phyloP scores from a whole-genome alignment of 2,888 invertebrate genomes.

The Drosophila suboccidentalis region DNA sequence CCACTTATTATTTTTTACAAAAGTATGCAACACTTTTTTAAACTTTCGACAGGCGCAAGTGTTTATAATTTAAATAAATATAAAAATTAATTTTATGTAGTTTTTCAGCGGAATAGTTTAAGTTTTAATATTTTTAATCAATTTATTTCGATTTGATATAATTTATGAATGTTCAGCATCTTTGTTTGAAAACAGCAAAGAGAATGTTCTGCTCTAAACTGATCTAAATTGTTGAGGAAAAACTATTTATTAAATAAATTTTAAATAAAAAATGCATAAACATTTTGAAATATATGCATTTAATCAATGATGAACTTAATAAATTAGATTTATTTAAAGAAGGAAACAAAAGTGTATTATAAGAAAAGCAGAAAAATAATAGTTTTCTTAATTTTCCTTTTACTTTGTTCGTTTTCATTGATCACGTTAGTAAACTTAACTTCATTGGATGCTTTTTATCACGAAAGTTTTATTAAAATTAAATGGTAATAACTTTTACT shows the following conservation, averaged over 20 bases:
- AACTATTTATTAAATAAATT: too few species aligned
- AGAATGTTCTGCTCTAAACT: too few species aligned
- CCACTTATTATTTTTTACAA: neutral
- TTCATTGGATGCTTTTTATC: neutral
- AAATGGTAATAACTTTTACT: too few species aligned
- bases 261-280: too few species aligned
- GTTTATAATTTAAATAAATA: neutral
- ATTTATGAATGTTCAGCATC: neutral
- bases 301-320: too few species aligned
- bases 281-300: too few species aligned
- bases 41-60: neutral
- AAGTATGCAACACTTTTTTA: constrained; percentile 42
- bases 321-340: too few species aligned
- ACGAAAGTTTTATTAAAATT: too few species aligned
- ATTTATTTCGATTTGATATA: neutral
- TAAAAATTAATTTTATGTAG: neutral
- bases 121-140: neutral
- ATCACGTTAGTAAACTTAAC: too few species aligned
- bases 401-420: neutral
- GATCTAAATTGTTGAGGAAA: too few species aligned
- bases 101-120: neutral
- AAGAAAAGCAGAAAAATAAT: neutral
- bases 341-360: too few species aligned
- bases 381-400: neutral
- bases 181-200: too few species aligned